Evolutionary conservation across 2,888 invertebrate species (phyloP).

Genomic region (Himalopsyche kuldschensis): DNA sequence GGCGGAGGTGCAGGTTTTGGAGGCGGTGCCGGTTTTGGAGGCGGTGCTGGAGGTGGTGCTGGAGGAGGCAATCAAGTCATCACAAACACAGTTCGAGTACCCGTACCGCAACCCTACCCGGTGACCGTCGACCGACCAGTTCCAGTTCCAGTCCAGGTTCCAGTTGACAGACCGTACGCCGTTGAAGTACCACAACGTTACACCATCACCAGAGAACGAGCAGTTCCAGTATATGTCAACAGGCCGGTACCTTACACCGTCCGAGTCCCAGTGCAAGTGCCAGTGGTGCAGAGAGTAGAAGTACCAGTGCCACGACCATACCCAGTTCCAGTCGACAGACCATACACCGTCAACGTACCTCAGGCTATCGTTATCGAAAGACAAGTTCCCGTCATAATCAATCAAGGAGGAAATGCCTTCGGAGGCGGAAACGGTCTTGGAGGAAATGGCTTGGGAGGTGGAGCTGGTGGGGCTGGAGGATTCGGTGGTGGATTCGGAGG

Average conservation of each 20-base stretch:
- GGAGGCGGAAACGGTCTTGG: neutral
- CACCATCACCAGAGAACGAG: conserved; percentile 24
- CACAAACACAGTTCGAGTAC: conserved; percentile 56
- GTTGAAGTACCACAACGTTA: conserved; percentile 49
- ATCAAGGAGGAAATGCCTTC: conserved; percentile 6
- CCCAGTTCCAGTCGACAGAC: conserved; percentile 55
- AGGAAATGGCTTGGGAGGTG: neutral
- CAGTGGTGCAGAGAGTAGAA: conserved; percentile 34
- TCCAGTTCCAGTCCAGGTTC: conserved; percentile 54
- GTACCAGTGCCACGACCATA: conserved; percentile 41
- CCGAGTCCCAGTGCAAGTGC: conserved; percentile 29
- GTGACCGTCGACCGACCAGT: conserved; percentile 56
- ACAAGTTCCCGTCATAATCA: conserved; percentile 24
- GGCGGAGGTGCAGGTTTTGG: neutral
- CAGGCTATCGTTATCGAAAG: conserved; percentile 24
- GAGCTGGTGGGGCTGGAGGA: neutral
- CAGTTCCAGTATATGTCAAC: conserved; percentile 19
- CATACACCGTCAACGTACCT: conserved; percentile 55
- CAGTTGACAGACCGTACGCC: conserved; percentile 55
- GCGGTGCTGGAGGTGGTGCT: neutral
- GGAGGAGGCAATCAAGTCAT: conserved; percentile 38
- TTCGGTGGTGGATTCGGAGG: neutral
- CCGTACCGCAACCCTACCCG: conserved; percentile 56
- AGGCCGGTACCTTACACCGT: conserved; percentile 31
- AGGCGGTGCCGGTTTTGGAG: neutral